Evolutionary conservation across 2,797 vertebrate species (phyloP).

Genomic region (Cossypha dichroa): DNA sequence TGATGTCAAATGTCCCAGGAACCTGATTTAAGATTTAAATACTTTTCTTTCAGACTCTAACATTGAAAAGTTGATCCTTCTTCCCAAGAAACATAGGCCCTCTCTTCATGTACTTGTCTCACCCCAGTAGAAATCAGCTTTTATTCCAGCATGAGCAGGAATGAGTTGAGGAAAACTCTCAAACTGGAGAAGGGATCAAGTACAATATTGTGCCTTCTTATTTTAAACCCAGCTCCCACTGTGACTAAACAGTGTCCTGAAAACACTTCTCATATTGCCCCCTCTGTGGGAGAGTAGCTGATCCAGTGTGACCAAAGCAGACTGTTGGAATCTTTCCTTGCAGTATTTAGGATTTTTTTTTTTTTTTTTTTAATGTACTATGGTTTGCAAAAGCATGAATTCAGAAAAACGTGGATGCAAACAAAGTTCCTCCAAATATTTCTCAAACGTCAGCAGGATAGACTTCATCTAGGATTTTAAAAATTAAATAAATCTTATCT

Average conservation of each 20-base stretch:
- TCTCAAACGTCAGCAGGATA: not conserved
- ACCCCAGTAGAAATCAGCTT: not conserved
- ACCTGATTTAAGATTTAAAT: not conserved
- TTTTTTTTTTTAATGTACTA: not conserved
- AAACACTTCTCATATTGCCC: not conserved
- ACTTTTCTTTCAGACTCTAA: not conserved
- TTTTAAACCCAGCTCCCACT: not conserved
- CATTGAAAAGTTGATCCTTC: not conserved
- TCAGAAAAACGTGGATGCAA: not conserved
- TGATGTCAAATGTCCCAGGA: not conserved
- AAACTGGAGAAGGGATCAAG: not conserved
- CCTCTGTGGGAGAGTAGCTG: not conserved
- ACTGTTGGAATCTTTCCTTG: not conserved
- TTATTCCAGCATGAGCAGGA: not conserved
- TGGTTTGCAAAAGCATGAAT: not conserved
- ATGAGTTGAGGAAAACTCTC: not conserved
- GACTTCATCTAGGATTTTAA: not conserved
- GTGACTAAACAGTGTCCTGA: not conserved
- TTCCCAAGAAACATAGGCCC: not conserved
- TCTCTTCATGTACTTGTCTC: not conserved
- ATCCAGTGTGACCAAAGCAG: not conserved
- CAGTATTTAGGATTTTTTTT: not conserved
- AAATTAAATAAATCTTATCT: not conserved
- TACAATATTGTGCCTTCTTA: not conserved
- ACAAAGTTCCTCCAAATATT: not conserved